Conservation (phyloP, 1,140 invertebrate species). For the Vollenhovia emeryi region DNA sequence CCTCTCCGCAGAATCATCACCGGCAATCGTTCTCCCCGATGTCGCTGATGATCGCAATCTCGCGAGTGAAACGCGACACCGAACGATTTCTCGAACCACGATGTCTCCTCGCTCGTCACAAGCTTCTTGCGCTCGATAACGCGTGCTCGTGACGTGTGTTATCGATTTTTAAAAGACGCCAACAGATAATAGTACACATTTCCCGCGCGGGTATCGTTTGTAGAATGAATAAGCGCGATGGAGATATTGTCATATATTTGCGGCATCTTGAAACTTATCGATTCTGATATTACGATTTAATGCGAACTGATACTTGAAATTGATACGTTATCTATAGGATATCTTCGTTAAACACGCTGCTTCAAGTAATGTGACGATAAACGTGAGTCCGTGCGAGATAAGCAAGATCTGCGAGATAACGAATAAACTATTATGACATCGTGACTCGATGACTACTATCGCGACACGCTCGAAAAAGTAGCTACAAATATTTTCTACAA, state of each 20-base stretch:
- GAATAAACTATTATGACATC: constrained; percentile 1
- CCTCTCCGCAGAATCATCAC: not conserved
- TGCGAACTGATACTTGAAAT: constrained; percentile 25
- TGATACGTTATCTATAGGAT: constrained; percentile 36
- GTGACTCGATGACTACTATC: not conserved
- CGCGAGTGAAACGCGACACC: constrained; percentile 37
- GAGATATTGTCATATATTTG: constrained; percentile 18
- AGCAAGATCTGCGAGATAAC: constrained; percentile 33
- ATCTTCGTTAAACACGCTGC: constrained; percentile 20
- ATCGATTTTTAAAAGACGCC: constrained; percentile 13
- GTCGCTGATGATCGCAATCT: constrained; percentile 33
- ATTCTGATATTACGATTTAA: constrained; percentile 29
- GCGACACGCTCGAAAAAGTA: not conserved
- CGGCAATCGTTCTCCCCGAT: constrained; percentile 14
- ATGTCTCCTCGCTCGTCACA: not conserved
- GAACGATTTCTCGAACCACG: constrained; percentile 17
- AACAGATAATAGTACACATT: not conserved
- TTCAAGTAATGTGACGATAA: constrained; percentile 19
- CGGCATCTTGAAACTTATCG: constrained; percentile 23
- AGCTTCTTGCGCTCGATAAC: constrained; percentile 17
- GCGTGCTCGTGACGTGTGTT: constrained; percentile 10
- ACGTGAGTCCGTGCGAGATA: not conserved
- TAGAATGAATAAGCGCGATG: constrained; percentile 15
- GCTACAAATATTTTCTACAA: not conserved
- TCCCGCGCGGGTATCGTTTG: not conserved